These are phyloP conservation scores for Oryzaephilus surinamensis DNA, from an alignment of 1,140 invertebrate genomes.

Conservation along the genomic window DNA sequence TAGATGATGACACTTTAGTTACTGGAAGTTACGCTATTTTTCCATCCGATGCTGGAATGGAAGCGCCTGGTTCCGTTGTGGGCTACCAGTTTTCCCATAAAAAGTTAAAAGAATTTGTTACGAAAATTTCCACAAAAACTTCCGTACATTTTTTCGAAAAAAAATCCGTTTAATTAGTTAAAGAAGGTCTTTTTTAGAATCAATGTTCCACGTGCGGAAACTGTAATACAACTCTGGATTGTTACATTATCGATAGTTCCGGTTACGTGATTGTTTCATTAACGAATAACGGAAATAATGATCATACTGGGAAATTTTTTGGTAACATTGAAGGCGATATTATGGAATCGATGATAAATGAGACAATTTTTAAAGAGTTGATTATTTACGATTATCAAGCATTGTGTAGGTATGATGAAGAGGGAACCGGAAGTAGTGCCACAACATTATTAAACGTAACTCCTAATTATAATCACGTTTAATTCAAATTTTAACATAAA, in stretches of 20 bases:
- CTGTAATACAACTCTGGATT: slow-evolving; percentile 49
- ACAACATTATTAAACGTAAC: too few species aligned
- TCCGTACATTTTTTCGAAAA: slow-evolving; percentile 31
- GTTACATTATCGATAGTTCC: slow-evolving; percentile 86
- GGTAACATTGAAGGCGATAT: slow-evolving; percentile 91
- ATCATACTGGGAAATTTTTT: slow-evolving; percentile 81
- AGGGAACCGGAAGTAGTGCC: too few species aligned
- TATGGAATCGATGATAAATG: slow-evolving; percentile 85
- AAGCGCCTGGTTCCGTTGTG: slow-evolving; percentile 82
- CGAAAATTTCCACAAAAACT: slow-evolving; percentile 77
- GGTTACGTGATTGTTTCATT: slow-evolving; percentile 87
- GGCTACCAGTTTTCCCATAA: slow-evolving; percentile 77
- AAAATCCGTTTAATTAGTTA: too few species aligned
- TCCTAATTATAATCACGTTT: too few species aligned
- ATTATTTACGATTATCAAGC: slow-evolving; percentile 82
- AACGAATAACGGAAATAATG: slow-evolving; percentile 68
- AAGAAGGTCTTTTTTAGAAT: not conserved
- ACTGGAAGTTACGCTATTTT: slow-evolving; percentile 87
- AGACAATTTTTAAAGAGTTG: slow-evolving; percentile 79
- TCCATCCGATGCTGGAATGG: slow-evolving; percentile 68
- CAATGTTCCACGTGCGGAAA: not conserved
- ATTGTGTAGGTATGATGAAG: too few species aligned
- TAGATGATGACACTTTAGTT: slow-evolving; percentile 55
- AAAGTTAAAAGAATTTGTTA: slow-evolving; percentile 67
- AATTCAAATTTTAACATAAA: too few species aligned